Evolutionary conservation across 2,797 vertebrate species (phyloP).

Genomic region (Morelia viridis): DNA sequence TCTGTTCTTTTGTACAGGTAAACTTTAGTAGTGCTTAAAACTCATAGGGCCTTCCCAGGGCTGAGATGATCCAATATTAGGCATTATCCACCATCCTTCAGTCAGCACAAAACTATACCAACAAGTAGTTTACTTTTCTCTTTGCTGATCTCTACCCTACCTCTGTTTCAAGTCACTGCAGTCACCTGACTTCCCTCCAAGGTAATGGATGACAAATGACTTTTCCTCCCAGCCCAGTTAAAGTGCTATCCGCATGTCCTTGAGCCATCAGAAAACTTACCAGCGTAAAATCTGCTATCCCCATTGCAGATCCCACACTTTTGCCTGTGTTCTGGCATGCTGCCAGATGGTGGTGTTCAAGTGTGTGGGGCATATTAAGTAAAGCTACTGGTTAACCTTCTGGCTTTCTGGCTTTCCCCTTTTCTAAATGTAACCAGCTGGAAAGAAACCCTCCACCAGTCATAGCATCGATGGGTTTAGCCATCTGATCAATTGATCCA

Average conservation of each 20-base stretch:
- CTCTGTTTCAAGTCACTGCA: background rate
- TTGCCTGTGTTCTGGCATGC: background rate
- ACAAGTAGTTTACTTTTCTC: background rate
- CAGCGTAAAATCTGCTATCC: background rate
- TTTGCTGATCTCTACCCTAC: background rate
- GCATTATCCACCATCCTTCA: background rate
- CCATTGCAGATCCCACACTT: background rate
- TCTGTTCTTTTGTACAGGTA: background rate
- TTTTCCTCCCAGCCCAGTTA: background rate
- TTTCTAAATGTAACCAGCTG: background rate
- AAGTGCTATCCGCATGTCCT: background rate
- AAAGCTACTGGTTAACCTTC: background rate
- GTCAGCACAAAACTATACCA: background rate
- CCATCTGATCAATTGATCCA: background rate
- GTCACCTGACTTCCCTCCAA: background rate
- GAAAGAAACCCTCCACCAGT: background rate
- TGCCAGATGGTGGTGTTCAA: background rate
- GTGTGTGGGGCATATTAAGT: background rate
- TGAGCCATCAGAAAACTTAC: background rate
- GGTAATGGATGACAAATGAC: background rate
- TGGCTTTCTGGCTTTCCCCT: background rate
- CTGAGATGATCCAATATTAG: background rate
- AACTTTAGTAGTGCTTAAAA: background rate
- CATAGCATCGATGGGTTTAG: background rate
- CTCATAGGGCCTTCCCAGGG: background rate